Evolutionary conservation across 92 coral and sea anemone genomes (phyloP).

Genomic region (Epizoanthus ramosus): DNA sequence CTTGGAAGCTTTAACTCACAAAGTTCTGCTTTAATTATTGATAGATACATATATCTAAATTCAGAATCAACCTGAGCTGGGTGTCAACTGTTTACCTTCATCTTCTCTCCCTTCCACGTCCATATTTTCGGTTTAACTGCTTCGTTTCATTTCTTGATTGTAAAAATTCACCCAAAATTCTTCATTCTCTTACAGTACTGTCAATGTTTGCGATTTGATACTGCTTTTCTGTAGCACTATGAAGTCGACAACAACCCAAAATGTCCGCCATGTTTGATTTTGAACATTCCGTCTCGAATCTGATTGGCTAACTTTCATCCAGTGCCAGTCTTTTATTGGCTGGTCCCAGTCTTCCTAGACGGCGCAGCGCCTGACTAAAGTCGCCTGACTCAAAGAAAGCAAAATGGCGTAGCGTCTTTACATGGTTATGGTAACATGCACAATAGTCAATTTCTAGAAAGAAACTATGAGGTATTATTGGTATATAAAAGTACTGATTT

Average conservation of each 20-base stretch:
- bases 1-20: background rate
- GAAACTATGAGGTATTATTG: background rate
- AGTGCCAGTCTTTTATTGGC: conserved; percentile 28
- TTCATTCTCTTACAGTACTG: background rate
- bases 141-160: background rate
- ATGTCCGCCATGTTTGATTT: conserved; percentile 48
- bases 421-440: too few species aligned
- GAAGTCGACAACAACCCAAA: too few species aligned
- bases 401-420: too few species aligned
- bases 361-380: too few species aligned
- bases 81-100: conserved; percentile 20
- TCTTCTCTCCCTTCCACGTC: conserved; percentile 25
- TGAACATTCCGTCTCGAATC: conserved; percentile 35
- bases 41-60: background rate
- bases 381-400: too few species aligned
- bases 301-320: conserved; percentile 33
- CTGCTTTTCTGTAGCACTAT: too few species aligned
- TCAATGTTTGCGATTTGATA: background rate
- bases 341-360: background rate
- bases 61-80: background rate
- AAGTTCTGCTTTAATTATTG: background rate
- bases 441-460: too few species aligned
- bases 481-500: background rate
- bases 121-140: conserved; percentile 1
- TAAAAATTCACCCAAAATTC: background rate